These are phyloP conservation scores for Aldabrachelys gigantea DNA, from an alignment of 2,113 vertebrate species.

Conservation along the genomic window DNA sequence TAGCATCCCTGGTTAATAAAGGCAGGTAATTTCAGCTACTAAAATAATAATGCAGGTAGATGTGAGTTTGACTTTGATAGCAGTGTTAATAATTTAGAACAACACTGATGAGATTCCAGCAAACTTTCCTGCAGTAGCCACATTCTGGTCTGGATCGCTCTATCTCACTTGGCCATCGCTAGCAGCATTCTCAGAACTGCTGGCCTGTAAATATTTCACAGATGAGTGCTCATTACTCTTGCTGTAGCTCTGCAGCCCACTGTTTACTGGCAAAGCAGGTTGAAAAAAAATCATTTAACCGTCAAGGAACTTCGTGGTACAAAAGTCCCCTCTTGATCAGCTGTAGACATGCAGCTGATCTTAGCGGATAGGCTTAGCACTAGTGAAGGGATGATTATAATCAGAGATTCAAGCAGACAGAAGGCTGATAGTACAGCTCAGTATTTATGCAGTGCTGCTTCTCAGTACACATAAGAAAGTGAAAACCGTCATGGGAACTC, in stretches of 20 bases:
- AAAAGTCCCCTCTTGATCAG: rapidly evolving
- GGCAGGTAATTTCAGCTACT: background rate
- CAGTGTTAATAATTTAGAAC: background rate
- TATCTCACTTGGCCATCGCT: background rate
- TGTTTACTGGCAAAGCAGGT: rapidly evolving
- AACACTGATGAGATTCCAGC: background rate
- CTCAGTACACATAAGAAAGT: rapidly evolving
- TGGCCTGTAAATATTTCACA: rapidly evolving
- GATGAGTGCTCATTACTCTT: rapidly evolving
- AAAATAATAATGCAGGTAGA: background rate
- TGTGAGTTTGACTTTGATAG: background rate
- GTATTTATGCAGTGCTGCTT: background rate
- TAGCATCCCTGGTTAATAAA: background rate
- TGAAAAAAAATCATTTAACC: background rate
- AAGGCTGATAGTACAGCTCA: rapidly evolving
- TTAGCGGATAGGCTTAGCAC: background rate
- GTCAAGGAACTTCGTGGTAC: background rate
- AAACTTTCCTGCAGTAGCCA: background rate
- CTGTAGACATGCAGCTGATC: background rate
- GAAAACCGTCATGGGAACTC: background rate
- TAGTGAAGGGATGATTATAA: background rate
- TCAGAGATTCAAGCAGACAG: rapidly evolving
- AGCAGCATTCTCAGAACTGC: background rate
- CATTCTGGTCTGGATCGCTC: background rate
- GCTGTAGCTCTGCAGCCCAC: rapidly evolving